Conservation (phyloP, 2,113 vertebrate species). For the Chamaetylas fuelleborni region DNA sequence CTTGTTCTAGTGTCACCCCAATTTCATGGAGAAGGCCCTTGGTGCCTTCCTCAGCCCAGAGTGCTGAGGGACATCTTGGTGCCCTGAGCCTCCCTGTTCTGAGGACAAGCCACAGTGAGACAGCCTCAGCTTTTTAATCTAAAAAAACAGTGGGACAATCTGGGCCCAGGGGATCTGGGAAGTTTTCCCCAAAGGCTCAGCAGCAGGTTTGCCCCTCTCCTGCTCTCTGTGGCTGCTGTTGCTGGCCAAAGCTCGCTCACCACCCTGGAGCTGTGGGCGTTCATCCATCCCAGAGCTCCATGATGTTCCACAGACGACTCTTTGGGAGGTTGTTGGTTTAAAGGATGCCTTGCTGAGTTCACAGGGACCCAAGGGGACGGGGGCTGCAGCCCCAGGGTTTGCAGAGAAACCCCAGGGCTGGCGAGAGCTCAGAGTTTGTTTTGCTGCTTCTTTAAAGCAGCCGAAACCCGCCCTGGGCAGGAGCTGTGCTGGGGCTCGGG, state of each 20-base stretch:
- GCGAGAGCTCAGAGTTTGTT: neutral
- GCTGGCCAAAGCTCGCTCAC: neutral
- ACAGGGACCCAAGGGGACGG: rapidly evolving
- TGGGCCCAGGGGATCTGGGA: neutral
- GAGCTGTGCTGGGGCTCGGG: rapidly evolving
- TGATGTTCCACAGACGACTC: rapidly evolving
- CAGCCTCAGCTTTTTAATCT: neutral
- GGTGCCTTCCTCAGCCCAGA: rapidly evolving
- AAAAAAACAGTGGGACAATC: rapidly evolving
- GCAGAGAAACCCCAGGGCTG: neutral
- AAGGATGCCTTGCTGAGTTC: neutral
- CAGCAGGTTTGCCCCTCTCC: neutral
- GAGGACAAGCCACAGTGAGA: rapidly evolving
- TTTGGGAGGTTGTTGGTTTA: neutral
- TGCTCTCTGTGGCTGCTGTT: neutral
- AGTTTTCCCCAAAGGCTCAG: neutral
- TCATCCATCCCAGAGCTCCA: neutral
- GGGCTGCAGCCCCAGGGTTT: neutral
- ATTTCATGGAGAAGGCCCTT: too few species aligned
- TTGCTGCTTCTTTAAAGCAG: neutral
- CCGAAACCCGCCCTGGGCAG: rapidly evolving
- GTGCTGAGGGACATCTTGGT: rapidly evolving
- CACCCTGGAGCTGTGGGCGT: neutral
- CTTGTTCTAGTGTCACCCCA: rapidly evolving
- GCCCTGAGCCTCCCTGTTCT: neutral